Conservation (phyloP, 2,113 vertebrate genomes). For the Boulengeromyrus knoepffleri region DNA sequence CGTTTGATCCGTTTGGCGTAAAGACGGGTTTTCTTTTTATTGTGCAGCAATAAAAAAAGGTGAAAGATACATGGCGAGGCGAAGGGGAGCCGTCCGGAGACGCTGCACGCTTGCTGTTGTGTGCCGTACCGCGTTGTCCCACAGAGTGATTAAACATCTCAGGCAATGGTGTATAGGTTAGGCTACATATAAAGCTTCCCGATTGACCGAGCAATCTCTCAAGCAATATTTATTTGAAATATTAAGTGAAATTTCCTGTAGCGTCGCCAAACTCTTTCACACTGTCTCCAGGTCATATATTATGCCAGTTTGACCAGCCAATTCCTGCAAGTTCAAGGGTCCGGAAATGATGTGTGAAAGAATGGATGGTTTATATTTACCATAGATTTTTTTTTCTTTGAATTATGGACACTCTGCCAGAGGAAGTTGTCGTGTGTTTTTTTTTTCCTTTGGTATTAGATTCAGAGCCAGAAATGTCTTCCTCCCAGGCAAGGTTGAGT, state of each 20-base stretch:
- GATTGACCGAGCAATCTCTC: neutral
- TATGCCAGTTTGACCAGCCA: neutral
- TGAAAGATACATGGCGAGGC: constrained; percentile 36
- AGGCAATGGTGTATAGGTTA: neutral
- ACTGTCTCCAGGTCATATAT: neutral
- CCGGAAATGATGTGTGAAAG: neutral
- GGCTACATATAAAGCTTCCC: neutral
- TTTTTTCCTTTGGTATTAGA: neutral
- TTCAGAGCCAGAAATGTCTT: neutral
- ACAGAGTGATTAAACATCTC: neutral
- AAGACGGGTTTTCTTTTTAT: constrained; percentile 29
- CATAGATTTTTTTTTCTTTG: neutral
- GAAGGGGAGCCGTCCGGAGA: constrained; percentile 46
- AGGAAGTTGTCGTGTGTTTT: neutral
- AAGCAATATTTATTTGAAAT: neutral
- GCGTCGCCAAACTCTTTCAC: neutral
- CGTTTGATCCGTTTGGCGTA: neutral
- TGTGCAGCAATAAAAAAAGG: neutral
- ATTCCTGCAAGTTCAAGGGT: neutral
- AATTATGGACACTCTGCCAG: neutral
- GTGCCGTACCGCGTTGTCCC: neutral
- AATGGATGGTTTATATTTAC: constrained; percentile 8
- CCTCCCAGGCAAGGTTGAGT: neutral
- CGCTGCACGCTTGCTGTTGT: neutral
- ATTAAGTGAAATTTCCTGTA: neutral